A percentile compares a stretch with the other conserved stretches of the same genome.
These are phyloP conservation scores for Archaeoteleia sp. DNA, from an alignment of 2,888 invertebrate species.

Conservation along the genomic window DNA sequence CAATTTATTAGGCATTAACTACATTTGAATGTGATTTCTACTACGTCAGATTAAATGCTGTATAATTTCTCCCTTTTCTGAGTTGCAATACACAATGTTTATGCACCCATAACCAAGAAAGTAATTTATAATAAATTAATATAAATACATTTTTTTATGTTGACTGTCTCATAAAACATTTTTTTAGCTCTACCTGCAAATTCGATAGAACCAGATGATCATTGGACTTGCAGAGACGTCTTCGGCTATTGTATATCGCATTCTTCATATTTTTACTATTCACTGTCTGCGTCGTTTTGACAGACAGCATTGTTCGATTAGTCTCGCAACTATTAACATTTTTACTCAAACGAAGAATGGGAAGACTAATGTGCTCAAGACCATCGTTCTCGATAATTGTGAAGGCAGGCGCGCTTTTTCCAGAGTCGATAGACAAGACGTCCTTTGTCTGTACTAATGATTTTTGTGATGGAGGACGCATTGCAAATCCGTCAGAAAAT, in stretches of 20 bases:
- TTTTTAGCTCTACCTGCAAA: constrained; percentile 61
- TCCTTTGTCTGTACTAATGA: constrained; percentile 60
- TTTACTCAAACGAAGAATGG: constrained; percentile 64
- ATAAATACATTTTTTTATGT: too few species aligned
- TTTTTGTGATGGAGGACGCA: too few species aligned
- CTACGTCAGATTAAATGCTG: too few species aligned
- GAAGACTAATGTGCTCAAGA: constrained; percentile 63
- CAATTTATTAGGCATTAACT: too few species aligned
- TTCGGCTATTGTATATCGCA: constrained; percentile 60
- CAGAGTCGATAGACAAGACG: constrained; percentile 54
- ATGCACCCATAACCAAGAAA: too few species aligned
- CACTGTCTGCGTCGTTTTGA: constrained; percentile 47
- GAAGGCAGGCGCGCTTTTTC: constrained; percentile 63
- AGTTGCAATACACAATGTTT: too few species aligned
- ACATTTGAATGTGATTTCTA: too few species aligned
- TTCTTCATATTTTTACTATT: constrained; percentile 58
- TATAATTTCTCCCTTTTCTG: too few species aligned
- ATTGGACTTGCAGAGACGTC: constrained; percentile 67
- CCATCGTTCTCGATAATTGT: constrained; percentile 68
- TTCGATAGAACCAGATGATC: constrained; percentile 66
- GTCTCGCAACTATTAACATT: constrained; percentile 53
- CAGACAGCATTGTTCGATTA: too few species aligned
- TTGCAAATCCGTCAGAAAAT: too few species aligned
- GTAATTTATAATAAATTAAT: too few species aligned
- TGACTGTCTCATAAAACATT: too few species aligned